A percentile compares a stretch with the other conserved stretches of the same genome.
Evolutionary conservation across 2,797 vertebrate species (phyloP).

Genomic region (Trematomus bernacchii): DNA sequence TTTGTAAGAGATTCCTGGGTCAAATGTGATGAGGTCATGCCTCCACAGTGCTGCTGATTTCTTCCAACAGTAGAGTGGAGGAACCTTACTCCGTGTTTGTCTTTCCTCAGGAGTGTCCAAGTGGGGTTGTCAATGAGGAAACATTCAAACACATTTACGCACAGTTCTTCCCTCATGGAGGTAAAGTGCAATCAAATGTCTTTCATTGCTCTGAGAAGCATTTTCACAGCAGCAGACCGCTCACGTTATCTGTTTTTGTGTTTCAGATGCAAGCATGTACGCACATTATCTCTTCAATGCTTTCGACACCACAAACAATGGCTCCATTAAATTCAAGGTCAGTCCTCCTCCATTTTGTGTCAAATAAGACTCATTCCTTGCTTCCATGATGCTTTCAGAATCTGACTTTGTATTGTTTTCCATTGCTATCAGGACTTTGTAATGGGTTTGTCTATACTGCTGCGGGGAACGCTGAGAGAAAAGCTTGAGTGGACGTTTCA

Average conservation of each 20-base stretch:
- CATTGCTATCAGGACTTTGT: constrained; percentile 92
- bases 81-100: not conserved
- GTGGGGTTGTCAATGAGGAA: constrained; percentile 96
- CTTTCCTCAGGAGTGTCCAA: constrained; percentile 94
- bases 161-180: constrained; percentile 99
- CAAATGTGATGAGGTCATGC: not conserved
- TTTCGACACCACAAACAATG: constrained; percentile 94
- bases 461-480: constrained; percentile 94
- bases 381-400: not conserved
- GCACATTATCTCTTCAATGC: constrained; percentile 98
- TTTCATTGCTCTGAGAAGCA: not conserved
- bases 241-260: constrained; percentile 24
- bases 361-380: not conserved
- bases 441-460: constrained; percentile 92
- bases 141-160: constrained; percentile 99
- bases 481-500: constrained; percentile 99
- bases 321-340: constrained; percentile 98
- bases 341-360: not conserved
- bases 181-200: constrained; percentile 70
- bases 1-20: not conserved
- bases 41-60: not conserved
- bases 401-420: constrained; percentile 1
- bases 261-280: constrained; percentile 96
- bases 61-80: not conserved
- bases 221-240: not conserved